Evolutionary conservation across 2,888 invertebrate genomes (phyloP).

Genomic region (Ochropleura leucogaster): DNA sequence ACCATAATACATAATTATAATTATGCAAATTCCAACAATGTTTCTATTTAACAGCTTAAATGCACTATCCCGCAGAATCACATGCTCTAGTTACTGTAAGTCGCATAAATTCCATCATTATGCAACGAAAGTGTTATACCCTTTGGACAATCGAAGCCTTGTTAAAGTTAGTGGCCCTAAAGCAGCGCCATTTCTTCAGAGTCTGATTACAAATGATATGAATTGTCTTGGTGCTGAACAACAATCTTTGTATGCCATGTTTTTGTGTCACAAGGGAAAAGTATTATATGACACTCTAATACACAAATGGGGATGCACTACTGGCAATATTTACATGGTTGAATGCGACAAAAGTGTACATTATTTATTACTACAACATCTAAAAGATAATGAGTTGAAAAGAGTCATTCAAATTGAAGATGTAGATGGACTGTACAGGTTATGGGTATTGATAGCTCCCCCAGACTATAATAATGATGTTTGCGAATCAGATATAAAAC

Average conservation of each 20-base stretch:
- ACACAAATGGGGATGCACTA: slow-evolving; percentile 90
- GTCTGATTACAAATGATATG: slow-evolving; percentile 99
- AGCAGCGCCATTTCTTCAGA: slow-evolving; percentile 94
- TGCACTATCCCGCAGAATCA: slow-evolving; percentile 60
- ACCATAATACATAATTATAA: not conserved
- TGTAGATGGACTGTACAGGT: slow-evolving; percentile 89
- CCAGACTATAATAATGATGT: slow-evolving; percentile 61
- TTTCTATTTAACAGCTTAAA: slow-evolving; percentile 75
- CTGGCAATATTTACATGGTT: slow-evolving; percentile 91
- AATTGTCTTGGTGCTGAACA: slow-evolving; percentile 92
- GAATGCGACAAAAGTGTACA: slow-evolving; percentile 94
- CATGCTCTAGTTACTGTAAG: slow-evolving; percentile 24
- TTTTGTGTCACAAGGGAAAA: slow-evolving; percentile 96
- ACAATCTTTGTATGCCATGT: slow-evolving; percentile 94
- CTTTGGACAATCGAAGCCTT: slow-evolving; percentile 79
- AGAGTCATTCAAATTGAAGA: slow-evolving; percentile 93
- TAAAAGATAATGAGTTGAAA: slow-evolving; percentile 95
- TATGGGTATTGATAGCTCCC: slow-evolving; percentile 91
- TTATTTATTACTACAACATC: slow-evolving; percentile 92
- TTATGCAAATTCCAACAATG: slow-evolving; percentile 65
- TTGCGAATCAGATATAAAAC: slow-evolving; percentile 51
- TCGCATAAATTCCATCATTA: slow-evolving; percentile 1
- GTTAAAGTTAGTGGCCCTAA: slow-evolving; percentile 81
- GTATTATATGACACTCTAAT: slow-evolving; percentile 95
- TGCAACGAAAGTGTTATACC: slow-evolving; percentile 74